Evolutionary conservation across 1,140 invertebrate species (phyloP).

Genomic region (Pogonomyrmex barbatus): DNA sequence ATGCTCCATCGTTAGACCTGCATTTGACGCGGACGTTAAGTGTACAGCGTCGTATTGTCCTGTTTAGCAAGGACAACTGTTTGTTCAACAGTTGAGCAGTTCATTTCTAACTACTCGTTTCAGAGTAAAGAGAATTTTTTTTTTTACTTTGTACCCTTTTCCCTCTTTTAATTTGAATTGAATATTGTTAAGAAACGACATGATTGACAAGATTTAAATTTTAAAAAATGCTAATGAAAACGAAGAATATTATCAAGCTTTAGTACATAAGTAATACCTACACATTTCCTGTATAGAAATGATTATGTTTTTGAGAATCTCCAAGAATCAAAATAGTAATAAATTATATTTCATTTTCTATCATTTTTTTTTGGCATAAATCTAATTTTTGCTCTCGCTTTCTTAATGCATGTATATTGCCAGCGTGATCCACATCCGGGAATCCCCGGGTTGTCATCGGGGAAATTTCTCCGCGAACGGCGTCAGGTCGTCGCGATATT

Average conservation of each 20-base stretch:
- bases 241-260: background rate
- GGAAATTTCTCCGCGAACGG: slow-evolving; percentile 48
- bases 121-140: background rate
- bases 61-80: slow-evolving; percentile 45
- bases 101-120: background rate
- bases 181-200: background rate
- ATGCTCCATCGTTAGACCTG: slow-evolving; percentile 51
- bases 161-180: background rate
- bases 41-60: slow-evolving; percentile 36
- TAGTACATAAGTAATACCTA: background rate
- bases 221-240: background rate
- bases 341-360: slow-evolving; percentile 20
- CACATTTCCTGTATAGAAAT: background rate
- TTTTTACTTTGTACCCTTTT: background rate
- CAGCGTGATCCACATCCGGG: slow-evolving; percentile 38
- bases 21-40: slow-evolving; percentile 54
- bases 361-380: background rate
- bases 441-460: slow-evolving; percentile 50
- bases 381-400: slow-evolving; percentile 34
- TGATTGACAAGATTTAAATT: background rate
- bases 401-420: slow-evolving; percentile 11
- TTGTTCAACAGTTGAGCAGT: slow-evolving; percentile 12
- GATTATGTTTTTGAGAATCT: background rate
- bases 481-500: slow-evolving; percentile 52
- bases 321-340: background rate